phyloP scores from a whole-genome alignment of 1,140 invertebrate species.

The Tetramorium simillimum region DNA sequence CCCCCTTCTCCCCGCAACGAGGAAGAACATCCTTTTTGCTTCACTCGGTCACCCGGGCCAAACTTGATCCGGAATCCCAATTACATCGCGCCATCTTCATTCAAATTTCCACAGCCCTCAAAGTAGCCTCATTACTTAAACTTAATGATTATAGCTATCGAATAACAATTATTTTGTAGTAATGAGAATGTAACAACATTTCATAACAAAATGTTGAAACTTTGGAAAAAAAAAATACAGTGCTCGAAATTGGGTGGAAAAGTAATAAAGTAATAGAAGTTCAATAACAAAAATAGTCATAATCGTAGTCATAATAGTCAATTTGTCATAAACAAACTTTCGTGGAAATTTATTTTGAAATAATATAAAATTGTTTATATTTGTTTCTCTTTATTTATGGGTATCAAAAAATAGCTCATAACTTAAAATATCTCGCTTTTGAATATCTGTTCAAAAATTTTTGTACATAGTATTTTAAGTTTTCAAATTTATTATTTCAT shows the following conservation, averaged over 20 bases:
- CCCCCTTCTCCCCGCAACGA: constrained; percentile 45
- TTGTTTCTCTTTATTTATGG: not conserved
- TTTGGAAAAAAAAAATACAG: not conserved
- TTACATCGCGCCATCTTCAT: constrained; percentile 39
- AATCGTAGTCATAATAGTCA: no score
- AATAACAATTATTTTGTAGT: not conserved
- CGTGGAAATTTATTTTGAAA: not conserved
- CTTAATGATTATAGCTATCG: not conserved
- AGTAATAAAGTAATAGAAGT: not conserved
- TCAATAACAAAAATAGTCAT: not conserved
- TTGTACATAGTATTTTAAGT: not conserved
- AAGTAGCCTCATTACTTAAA: constrained; percentile 10
- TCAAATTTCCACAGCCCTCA: constrained; percentile 11
- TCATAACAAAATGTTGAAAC: not conserved
- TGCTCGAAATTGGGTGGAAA: not conserved
- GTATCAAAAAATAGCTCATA: not conserved
- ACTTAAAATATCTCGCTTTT: not conserved
- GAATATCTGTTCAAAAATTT: not conserved
- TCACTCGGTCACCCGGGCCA: constrained; percentile 50
- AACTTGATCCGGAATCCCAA: constrained; percentile 56
- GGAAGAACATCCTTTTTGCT: constrained; percentile 40
- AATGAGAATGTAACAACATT: not conserved
- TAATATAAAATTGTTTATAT: not conserved
- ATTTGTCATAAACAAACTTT: not conserved
- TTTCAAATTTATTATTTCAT: not conserved